Base-by-base conservation (phyloP, 64 coral and sea anemone genomes). In the Porites australiensis region DNA sequence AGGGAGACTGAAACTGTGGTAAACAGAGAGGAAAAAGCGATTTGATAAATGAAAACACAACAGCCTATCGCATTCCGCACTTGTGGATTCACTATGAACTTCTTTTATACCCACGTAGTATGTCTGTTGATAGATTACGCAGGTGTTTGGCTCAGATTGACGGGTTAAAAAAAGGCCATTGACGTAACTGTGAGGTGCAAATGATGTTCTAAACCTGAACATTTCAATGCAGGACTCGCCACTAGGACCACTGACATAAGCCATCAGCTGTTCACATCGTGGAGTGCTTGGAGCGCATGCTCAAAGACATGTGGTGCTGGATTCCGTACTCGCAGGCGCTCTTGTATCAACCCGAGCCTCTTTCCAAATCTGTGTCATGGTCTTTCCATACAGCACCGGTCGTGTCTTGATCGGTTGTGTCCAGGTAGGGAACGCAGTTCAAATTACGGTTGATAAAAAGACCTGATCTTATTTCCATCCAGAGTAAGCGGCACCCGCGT, bases 231-330 rank as follows among this genome's bases (percentile, higher is more conserved):
- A 84, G 81, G 62, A 20, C 58, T 84, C 8, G 16, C 20, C 43
- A 45, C 81, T 19, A 84, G 45, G 62, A 48, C 45, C 49, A 84
- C 21, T 65, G 61, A 64, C 50, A 16, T 71, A 3, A 69, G 50
- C 22, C 57, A 74, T 79, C 71, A 93, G 14, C 64, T 75, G n/a
- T 93, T 93, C 57, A 82, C 91, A 73, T n/a, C 64, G 7, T 93
- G 91, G 91, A 85, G 83, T 79, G 6, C 13, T 12, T 93, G 91
- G 91, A 93, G 82, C 75, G 50, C 91, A 87, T 93, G 91, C 73
- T 93, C 91, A 14, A 81, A 93, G 49, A 77, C 59, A 3, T 93
- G 91, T 53, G 91, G 91, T 58, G 83, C 76, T 77, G 91, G 91
- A 74, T 83, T 87, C 37, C 66, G 91, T 44, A 83, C 72, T 65